phyloP scores from a whole-genome alignment of 1,140 invertebrate species.

The Leptestheria dahalacensis region DNA sequence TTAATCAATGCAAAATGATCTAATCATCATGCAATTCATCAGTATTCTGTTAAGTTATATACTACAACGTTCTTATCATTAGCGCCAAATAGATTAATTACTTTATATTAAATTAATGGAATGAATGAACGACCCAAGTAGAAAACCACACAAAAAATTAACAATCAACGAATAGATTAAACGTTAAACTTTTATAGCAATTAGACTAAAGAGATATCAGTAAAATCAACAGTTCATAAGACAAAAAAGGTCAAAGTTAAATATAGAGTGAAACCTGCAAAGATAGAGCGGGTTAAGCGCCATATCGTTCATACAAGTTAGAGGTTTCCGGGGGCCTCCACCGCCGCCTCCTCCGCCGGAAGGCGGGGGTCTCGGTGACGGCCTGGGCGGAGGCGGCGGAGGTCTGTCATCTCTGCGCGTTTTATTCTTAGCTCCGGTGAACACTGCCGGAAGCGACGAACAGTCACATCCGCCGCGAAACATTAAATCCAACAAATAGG shows the following conservation, averaged over 20 bases:
- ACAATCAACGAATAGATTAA: no score
- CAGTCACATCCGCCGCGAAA: not conserved
- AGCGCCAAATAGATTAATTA: no score
- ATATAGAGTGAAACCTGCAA: constrained; percentile 17
- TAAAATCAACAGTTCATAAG: not conserved
- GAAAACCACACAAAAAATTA: no score
- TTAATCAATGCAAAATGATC: no score
- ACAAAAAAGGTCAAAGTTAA: not conserved
- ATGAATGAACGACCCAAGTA: no score
- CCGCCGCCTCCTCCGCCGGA: not conserved
- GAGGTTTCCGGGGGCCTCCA: not conserved
- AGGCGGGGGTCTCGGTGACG: constrained; percentile 10
- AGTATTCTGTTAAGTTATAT: no score
- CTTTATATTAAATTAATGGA: no score
- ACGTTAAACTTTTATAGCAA: not conserved
- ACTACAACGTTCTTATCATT: no score
- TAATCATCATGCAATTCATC: no score
- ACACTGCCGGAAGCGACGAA: not conserved
- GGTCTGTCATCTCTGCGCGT: not conserved
- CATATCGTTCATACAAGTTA: constrained; percentile 16
- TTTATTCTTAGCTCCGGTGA: not conserved
- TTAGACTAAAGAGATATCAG: not conserved
- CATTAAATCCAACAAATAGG: not conserved
- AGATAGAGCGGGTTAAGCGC: constrained; percentile 17
- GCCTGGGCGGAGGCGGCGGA: constrained; percentile 4